Evolutionary conservation across 2,888 invertebrate species (phyloP).

Genomic region (Latrodectus hesperus): DNA sequence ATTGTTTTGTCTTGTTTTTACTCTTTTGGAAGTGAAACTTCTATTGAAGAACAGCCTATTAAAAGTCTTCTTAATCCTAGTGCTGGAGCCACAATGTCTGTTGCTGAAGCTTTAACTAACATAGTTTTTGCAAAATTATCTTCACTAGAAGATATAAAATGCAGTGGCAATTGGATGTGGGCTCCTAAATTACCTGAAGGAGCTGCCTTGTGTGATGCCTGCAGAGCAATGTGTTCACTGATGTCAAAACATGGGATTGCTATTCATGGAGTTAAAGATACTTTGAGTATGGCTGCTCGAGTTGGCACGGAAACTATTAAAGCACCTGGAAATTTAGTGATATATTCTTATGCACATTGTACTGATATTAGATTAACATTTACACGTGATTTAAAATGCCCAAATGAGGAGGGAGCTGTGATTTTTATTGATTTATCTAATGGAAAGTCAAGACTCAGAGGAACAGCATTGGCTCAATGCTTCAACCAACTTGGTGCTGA

Average conservation of each 20-base stretch:
- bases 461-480: constrained; percentile 93
- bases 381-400: no score
- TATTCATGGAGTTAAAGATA: no score
- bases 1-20: no score
- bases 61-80: constrained; percentile 88
- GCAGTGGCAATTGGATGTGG: constrained; percentile 99
- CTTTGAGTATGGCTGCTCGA: no score
- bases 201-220: constrained; percentile 86
- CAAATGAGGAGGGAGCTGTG: constrained; percentile 78
- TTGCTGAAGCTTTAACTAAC: constrained; percentile 95
- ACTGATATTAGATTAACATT: no score
- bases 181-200: no score
- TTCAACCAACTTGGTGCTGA: constrained; percentile 85
- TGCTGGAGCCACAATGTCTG: constrained; percentile 93
- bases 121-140: constrained; percentile 83
- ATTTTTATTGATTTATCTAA: constrained; percentile 86
- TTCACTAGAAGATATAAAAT: constrained; percentile 87
- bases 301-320: no score
- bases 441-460: constrained; percentile 87
- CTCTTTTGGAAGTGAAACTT: no score
- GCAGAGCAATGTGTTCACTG: no score
- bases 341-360: no score
- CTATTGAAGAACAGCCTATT: no score
- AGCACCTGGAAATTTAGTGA: no score
- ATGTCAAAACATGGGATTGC: constrained; percentile 89